Evolutionary conservation across 1,140 invertebrate genomes (phyloP).

Genomic region (Eubasilissa regina): DNA sequence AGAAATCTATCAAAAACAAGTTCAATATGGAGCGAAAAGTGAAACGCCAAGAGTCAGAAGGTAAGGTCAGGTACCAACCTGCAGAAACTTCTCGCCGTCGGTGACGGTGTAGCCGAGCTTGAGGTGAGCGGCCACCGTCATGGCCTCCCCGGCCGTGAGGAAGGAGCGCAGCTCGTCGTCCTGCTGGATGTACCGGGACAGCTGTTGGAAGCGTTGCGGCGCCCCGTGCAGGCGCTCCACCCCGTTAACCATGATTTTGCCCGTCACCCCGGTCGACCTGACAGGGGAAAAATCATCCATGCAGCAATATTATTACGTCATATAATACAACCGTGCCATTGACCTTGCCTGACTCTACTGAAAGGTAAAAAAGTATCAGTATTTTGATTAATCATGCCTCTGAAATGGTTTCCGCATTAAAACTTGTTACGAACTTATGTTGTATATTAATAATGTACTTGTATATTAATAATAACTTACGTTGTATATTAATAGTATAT

Average conservation of each 20-base stretch:
- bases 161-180: constrained; percentile 87
- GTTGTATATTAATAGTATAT: too few relatives aligned
- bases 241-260: constrained; percentile 71
- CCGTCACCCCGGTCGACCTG: constrained; percentile 73
- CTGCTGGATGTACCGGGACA: constrained; percentile 90
- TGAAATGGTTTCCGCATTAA: too few relatives aligned
- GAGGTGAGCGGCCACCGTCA: constrained; percentile 87
- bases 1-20: too few relatives aligned
- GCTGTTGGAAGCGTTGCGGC: constrained; percentile 65
- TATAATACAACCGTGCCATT: too few relatives aligned
- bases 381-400: too few relatives aligned
- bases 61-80: constrained; percentile 35
- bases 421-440: too few relatives aligned
- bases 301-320: neutral
- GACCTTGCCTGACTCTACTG: too few relatives aligned
- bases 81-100: constrained; percentile 54
- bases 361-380: too few relatives aligned
- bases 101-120: constrained; percentile 80
- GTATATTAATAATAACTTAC: too few relatives aligned
- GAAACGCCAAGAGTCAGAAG: too few relatives aligned
- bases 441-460: too few relatives aligned
- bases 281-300: neutral
- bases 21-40: too few relatives aligned
- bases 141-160: constrained; percentile 87
- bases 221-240: constrained; percentile 64